A percentile compares a stretch with the other conserved stretches of the same genome.
Evolutionary conservation across 1,140 invertebrate species (phyloP).

Genomic region (Aphelenchoides fujianensis): DNA sequence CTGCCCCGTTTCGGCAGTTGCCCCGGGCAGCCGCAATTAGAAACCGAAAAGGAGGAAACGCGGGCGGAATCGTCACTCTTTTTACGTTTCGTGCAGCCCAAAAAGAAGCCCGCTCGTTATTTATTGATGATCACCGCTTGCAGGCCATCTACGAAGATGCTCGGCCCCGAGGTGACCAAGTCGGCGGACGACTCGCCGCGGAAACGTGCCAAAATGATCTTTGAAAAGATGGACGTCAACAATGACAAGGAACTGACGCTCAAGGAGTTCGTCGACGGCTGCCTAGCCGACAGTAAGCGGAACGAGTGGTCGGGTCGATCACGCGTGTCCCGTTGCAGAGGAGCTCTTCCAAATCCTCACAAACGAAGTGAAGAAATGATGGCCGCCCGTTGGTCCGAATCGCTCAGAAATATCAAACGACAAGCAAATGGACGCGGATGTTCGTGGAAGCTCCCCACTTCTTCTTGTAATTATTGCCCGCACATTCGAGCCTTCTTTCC

Average conservation of each 20-base stretch:
- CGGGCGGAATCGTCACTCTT: no score
- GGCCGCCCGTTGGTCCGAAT: constrained; percentile 15
- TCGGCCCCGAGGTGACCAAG: constrained; percentile 85
- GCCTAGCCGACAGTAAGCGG: constrained; percentile 91
- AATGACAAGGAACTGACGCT: constrained; percentile 95
- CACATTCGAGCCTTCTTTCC: background rate
- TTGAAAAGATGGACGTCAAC: constrained; percentile 98
- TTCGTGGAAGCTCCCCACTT: constrained; percentile 19
- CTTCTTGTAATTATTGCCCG: constrained; percentile 3
- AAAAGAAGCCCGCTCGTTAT: no score
- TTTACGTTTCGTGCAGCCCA: no score
- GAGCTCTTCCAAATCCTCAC: constrained; percentile 62
- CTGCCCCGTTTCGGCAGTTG: no score
- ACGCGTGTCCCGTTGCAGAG: constrained; percentile 23
- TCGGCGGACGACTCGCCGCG: constrained; percentile 70
- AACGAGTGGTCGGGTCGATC: constrained; percentile 77
- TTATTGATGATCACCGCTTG: no score
- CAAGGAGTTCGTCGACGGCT: constrained; percentile 97
- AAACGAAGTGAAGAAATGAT: constrained; percentile 50
- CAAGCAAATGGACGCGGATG: background rate
- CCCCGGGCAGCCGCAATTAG: background rate
- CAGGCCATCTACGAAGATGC: constrained; percentile 99
- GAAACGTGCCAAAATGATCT: constrained; percentile 94
- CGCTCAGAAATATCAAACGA: constrained; percentile 27
- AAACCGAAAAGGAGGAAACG: constrained; percentile 2